Percentiles rank a stretch among this genome's conserved stretches.
Evolutionary conservation across 2,888 invertebrate species (phyloP).

Genomic region (Cryptophagus acutangulus): DNA sequence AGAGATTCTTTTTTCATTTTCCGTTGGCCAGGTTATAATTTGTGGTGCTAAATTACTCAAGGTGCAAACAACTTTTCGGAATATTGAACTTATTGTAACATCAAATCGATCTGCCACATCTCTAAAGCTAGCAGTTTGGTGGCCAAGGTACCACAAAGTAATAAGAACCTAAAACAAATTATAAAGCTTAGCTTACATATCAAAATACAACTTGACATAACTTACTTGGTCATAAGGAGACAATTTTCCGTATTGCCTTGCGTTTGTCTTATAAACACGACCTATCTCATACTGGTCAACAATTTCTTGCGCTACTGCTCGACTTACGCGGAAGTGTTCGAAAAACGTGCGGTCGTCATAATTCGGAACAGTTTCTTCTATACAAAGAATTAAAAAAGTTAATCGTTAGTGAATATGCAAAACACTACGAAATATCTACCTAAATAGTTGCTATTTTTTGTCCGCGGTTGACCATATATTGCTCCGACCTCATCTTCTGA

Average conservation of each 20-base stretch:
- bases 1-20: neutral
- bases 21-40: neutral
- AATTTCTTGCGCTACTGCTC: too few relatives aligned
- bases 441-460: too few relatives aligned
- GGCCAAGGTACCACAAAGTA: neutral
- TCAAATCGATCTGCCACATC: neutral
- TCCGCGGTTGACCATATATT: too few relatives aligned
- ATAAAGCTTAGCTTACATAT: neutral
- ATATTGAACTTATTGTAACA: neutral
- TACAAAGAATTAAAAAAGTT: too few relatives aligned
- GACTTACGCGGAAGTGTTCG: too few relatives aligned
- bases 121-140: neutral
- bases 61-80: neutral
- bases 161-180: neutral
- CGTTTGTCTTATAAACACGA: neutral
- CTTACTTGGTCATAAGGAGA: neutral
- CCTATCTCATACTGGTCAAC: neutral
- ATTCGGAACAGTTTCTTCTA: too few relatives aligned
- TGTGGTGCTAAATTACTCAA: neutral
- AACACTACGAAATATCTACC: too few relatives aligned
- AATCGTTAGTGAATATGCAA: too few relatives aligned
- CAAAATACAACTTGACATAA: neutral
- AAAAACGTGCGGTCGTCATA: too few relatives aligned
- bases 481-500: too few relatives aligned
- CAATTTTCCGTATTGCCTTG: neutral